Percentiles rank a stretch among this genome's conserved stretches.
Evolutionary conservation across 2,888 invertebrate species (phyloP).

Genomic region (Psylliodes chrysocephalus): DNA sequence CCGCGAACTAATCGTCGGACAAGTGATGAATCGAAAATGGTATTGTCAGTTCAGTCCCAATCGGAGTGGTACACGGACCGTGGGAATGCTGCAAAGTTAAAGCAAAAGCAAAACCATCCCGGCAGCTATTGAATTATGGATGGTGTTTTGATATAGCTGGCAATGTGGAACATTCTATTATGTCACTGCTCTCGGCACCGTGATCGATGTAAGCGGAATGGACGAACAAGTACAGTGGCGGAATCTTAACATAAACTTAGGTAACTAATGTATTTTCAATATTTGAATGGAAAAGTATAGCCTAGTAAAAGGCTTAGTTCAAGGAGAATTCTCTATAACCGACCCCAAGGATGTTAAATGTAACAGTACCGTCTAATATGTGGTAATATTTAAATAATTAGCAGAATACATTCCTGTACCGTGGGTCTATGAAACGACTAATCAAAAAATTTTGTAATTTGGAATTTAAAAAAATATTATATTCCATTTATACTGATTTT

Average conservation of each 20-base stretch:
- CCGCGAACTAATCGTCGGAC: background rate
- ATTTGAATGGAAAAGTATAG: too few species aligned
- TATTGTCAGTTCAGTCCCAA: constrained; percentile 11
- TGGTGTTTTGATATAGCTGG: constrained; percentile 58
- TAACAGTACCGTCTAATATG: too few species aligned
- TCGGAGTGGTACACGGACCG: constrained; percentile 37
- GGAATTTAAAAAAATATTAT: too few species aligned
- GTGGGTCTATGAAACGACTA: too few species aligned
- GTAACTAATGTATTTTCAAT: too few species aligned
- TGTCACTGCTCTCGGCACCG: constrained; percentile 54
- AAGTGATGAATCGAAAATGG: constrained; percentile 15
- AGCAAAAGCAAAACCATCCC: constrained; percentile 37
- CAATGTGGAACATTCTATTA: constrained; percentile 59
- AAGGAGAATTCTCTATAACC: too few species aligned
- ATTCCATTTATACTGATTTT: too few species aligned
- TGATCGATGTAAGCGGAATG: constrained; percentile 50
- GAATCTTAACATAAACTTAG: background rate
- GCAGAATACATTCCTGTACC: too few species aligned
- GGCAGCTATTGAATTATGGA: constrained; percentile 55
- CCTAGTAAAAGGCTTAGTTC: too few species aligned
- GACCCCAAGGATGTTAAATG: too few species aligned
- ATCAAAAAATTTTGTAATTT: too few species aligned
- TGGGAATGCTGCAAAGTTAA: constrained; percentile 52
- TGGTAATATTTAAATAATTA: too few species aligned
- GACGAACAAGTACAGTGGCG: constrained; percentile 20